A percentile compares a stretch with the other conserved stretches of the same genome.
These are phyloP conservation scores for Ciconia boyciana DNA, from an alignment of 2,113 vertebrate species.

Conservation along the genomic window DNA sequence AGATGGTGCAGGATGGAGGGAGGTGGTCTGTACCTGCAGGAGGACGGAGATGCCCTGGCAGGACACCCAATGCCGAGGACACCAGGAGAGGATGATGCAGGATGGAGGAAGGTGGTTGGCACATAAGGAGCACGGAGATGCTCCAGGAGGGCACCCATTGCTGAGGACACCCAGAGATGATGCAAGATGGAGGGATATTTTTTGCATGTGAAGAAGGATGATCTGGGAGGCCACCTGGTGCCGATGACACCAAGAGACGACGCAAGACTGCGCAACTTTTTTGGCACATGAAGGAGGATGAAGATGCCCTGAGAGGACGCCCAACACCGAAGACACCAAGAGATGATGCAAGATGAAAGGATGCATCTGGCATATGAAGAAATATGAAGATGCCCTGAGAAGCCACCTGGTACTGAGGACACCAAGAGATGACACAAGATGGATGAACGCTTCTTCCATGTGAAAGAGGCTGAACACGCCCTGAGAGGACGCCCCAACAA, in stretches of 20 bases:
- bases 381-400: neutral
- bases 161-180: neutral
- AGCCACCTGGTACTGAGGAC: neutral
- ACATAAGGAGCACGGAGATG: neutral
- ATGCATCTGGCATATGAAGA: neutral
- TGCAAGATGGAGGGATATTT: accelerated
- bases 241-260: neutral
- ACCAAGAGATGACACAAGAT: neutral
- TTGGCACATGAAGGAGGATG: neutral
- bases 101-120: neutral
- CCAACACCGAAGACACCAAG: neutral
- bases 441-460: accelerated
- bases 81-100: neutral
- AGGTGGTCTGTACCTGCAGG: neutral
- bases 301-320: neutral
- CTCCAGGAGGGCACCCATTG: neutral
- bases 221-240: neutral
- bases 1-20: neutral
- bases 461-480: neutral
- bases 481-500: accelerated
- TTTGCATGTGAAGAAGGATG: neutral
- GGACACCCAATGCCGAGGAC: too few species aligned
- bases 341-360: neutral
- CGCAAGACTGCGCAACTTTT: neutral
- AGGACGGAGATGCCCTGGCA: neutral